phyloP scores from a whole-genome alignment of 37 sponge, comb jelly and placozoan species.

The Axinella damicornis region DNA sequence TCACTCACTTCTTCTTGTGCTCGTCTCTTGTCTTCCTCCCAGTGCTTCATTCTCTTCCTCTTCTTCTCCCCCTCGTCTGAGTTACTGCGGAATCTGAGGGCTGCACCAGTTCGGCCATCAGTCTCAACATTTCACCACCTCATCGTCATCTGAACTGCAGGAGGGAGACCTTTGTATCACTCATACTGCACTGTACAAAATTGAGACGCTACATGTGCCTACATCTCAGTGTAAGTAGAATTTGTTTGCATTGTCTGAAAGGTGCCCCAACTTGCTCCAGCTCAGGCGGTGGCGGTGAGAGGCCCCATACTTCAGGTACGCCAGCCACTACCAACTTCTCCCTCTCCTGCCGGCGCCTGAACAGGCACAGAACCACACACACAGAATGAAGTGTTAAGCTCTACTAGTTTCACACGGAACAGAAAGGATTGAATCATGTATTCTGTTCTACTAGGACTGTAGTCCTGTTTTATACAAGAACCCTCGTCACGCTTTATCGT shows the following conservation, averaged over 20 bases:
- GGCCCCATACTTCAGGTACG: conserved; percentile 83
- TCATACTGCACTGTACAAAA: too few relatives aligned
- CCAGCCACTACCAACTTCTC: conserved; percentile 80
- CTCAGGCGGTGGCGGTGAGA: conserved; percentile 74
- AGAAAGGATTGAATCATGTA: too few relatives aligned
- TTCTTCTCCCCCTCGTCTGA: conserved; percentile 52
- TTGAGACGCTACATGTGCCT: too few relatives aligned
- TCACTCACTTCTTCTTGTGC: conserved; percentile 21
- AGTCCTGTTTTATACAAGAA: too few relatives aligned
- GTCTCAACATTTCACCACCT: conserved; percentile 54
- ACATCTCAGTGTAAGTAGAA: too few relatives aligned
- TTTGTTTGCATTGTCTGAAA: too few relatives aligned
- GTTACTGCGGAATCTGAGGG: neutral
- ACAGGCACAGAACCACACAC: neutral
- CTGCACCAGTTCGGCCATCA: conserved; percentile 33
- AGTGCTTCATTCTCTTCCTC: conserved; percentile 34
- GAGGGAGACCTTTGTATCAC: too few relatives aligned
- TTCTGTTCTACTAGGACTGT: too few relatives aligned
- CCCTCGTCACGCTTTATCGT: too few relatives aligned
- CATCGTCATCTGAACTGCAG: conserved; percentile 82
- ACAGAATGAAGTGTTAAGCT: too few relatives aligned
- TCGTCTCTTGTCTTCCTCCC: conserved; percentile 51
- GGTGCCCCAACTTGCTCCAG: conserved; percentile 83
- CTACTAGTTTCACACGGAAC: too few relatives aligned
- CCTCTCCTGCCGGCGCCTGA: conserved; percentile 75